A percentile compares a stretch with the other conserved stretches of the same genome.
These are phyloP conservation scores for Chrysolina oricalcia DNA, from an alignment of 2,888 invertebrate species.

Conservation along the genomic window DNA sequence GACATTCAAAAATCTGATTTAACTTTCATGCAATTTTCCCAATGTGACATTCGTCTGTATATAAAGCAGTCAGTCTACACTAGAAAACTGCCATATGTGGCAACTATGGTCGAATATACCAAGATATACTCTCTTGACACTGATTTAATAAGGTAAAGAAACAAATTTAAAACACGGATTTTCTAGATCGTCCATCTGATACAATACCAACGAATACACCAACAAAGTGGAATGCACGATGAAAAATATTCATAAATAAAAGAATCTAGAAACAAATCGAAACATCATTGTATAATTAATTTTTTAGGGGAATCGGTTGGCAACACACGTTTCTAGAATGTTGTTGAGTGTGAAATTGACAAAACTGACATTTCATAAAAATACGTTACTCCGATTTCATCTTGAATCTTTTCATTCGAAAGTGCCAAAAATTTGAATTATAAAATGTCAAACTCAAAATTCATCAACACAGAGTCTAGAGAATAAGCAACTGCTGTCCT, in stretches of 20 bases:
- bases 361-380: constrained; percentile 1
- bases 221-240: too few species aligned
- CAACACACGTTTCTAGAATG: background rate
- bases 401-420: background rate
- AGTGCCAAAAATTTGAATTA: background rate
- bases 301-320: background rate
- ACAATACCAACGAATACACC: too few species aligned
- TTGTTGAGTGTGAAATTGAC: background rate
- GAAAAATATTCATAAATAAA: too few species aligned
- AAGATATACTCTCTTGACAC: background rate
- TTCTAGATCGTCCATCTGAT: too few species aligned
- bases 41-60: background rate
- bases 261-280: background rate
- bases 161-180: background rate
- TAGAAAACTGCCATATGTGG: constrained; percentile 8
- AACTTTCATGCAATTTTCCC: background rate
- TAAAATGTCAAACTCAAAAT: too few species aligned
- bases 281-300: background rate
- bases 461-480: too few species aligned
- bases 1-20: background rate
- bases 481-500: too few species aligned
- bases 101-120: constrained; percentile 11
- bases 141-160: background rate
- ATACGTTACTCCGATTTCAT: background rate
- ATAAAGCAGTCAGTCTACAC: background rate